Evolutionary conservation across 2,888 invertebrate genomes (phyloP).

Genomic region (Drymonia ruficornis): DNA sequence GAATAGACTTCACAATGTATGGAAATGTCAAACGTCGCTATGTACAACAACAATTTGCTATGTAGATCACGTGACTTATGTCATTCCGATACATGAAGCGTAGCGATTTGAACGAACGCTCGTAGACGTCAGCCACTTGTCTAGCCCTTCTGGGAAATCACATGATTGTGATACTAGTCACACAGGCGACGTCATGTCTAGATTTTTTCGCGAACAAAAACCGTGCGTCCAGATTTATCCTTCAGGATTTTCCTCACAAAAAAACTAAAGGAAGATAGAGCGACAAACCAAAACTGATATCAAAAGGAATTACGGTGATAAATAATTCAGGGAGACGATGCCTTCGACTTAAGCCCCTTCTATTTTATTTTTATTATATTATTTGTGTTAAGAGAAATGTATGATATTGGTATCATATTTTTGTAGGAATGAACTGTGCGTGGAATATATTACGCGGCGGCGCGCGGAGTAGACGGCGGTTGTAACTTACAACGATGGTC

Average conservation of each 20-base stretch:
- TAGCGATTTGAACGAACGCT: no score
- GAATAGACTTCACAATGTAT: no score
- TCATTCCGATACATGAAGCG: no score
- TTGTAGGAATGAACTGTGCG: slow-evolving; percentile 26
- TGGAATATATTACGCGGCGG: slow-evolving; percentile 26
- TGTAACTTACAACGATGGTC: slow-evolving; percentile 20
- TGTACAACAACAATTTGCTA: no score
- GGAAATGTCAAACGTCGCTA: no score
- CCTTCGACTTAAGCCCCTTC: slow-evolving; percentile 17
- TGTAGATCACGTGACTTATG: no score
- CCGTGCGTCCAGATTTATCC: slow-evolving; percentile 9
- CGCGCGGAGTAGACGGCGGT: slow-evolving; percentile 5
- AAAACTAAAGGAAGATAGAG: slow-evolving; percentile 22
- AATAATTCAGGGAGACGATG: slow-evolving; percentile 33
- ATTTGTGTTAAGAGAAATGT: slow-evolving; percentile 20
- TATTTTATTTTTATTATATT: slow-evolving; percentile 28
- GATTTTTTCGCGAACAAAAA: slow-evolving; percentile 11
- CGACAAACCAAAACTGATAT: slow-evolving; percentile 33
- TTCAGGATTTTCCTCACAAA: slow-evolving; percentile 24
- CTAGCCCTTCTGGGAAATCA: no score
- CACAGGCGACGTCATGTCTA: slow-evolving; percentile 23
- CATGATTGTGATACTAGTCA: background rate
- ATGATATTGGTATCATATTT: slow-evolving; percentile 30
- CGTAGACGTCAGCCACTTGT: no score
- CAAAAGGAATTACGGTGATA: slow-evolving; percentile 36